Conservation (phyloP, 2,113 vertebrate genomes). For the Coryphaenoides rupestris region DNA sequence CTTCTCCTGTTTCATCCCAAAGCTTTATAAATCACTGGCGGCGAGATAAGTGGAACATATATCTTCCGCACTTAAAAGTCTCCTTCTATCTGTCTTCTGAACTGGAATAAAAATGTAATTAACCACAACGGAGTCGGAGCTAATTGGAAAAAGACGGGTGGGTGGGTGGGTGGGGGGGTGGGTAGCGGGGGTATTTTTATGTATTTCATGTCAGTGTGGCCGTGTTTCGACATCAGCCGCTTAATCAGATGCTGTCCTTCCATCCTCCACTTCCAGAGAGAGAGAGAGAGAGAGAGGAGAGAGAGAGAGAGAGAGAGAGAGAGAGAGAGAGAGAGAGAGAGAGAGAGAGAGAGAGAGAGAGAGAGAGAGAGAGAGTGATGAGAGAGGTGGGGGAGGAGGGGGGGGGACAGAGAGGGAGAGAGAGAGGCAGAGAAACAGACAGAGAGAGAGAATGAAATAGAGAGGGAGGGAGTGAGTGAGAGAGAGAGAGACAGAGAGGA, state of each 20-base stretch:
- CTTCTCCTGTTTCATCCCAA: conserved; percentile 39
- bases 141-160: conserved; percentile 54
- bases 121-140: conserved; percentile 52
- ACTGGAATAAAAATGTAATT: conserved; percentile 53
- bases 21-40: conserved; percentile 45
- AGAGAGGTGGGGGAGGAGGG: no score
- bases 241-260: conserved; percentile 49
- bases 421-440: no score
- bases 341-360: neutral
- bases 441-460: no score
- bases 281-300: neutral
- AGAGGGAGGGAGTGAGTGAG: no score
- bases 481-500: no score
- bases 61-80: conserved; percentile 40
- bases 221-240: conserved; percentile 46
- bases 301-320: neutral
- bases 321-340: conserved; percentile 11
- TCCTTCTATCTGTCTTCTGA: conserved; percentile 38
- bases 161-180: conserved; percentile 6
- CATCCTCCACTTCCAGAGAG: conserved; percentile 56
- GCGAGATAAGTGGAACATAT: conserved; percentile 48
- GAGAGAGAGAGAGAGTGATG: neutral
- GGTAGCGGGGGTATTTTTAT: conserved; percentile 43
- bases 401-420: no score
- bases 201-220: conserved; percentile 49